These are phyloP conservation scores for Sesamia inferens DNA, from an alignment of 2,888 invertebrate species.

Conservation along the genomic window DNA sequence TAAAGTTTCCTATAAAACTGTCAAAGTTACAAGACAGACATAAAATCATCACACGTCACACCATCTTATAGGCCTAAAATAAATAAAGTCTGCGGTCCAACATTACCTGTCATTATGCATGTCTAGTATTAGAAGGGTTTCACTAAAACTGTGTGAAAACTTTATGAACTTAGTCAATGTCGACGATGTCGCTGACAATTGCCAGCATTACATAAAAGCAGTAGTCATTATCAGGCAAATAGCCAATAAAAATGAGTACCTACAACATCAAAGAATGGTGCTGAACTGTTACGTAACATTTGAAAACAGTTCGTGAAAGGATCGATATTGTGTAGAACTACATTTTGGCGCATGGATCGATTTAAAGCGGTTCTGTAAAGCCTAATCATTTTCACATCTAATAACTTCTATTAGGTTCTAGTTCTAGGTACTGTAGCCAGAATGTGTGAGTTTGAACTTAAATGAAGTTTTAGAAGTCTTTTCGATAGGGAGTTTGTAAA, in stretches of 20 bases:
- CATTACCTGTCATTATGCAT: constrained; percentile 15
- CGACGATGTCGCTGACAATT: constrained; percentile 52
- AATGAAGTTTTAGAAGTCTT: neutral
- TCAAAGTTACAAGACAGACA: neutral
- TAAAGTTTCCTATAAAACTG: constrained; percentile 14
- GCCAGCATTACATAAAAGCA: constrained; percentile 46
- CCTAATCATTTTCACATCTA: neutral
- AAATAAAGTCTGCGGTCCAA: neutral
- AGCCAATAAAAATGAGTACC: constrained; percentile 48
- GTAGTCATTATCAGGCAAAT: constrained; percentile 59
- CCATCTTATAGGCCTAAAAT: neutral
- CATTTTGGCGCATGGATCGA: constrained; percentile 11
- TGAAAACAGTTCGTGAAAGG: constrained; percentile 45
- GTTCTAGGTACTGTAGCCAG: neutral
- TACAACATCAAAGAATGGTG: constrained; percentile 28
- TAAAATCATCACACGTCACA: neutral
- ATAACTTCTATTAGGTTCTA: neutral
- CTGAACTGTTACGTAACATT: constrained; percentile 41
- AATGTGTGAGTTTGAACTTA: neutral
- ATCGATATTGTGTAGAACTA: constrained; percentile 31
- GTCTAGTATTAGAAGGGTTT: constrained; percentile 18
- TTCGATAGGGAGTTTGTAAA: neutral
- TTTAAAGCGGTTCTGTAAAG: neutral
- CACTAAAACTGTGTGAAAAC: constrained; percentile 46
- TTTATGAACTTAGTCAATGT: constrained; percentile 17